Conservation (phyloP, 2,113 vertebrate species). For the Tragelaphus strepsiceros region DNA sequence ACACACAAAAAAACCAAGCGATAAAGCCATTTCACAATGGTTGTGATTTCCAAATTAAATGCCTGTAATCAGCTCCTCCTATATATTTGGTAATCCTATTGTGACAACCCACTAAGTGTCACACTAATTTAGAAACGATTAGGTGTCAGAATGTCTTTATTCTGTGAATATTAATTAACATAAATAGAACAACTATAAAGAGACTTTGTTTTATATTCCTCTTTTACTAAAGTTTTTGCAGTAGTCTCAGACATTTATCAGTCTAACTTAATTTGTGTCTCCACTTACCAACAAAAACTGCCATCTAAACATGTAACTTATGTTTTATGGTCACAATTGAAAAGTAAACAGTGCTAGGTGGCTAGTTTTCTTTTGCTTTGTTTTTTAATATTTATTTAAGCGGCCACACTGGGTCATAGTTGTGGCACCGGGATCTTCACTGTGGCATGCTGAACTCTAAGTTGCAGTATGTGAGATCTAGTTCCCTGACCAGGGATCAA, state of each 20-base stretch:
- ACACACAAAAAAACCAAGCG: slow-evolving; percentile 4
- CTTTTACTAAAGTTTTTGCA: neutral
- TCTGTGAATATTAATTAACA: slow-evolving; percentile 67
- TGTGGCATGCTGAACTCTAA: neutral
- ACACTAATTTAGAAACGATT: slow-evolving; percentile 71
- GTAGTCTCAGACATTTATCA: slow-evolving; percentile 38
- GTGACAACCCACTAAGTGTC: slow-evolving; percentile 64
- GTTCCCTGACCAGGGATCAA: neutral
- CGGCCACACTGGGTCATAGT: neutral
- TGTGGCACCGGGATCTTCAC: neutral
- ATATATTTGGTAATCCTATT: slow-evolving; percentile 63
- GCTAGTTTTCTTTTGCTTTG: neutral
- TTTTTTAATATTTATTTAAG: neutral
- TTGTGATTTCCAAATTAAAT: slow-evolving; percentile 60
- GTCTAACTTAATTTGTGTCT: slow-evolving; percentile 32
- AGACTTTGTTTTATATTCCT: neutral
- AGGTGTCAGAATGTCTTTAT: slow-evolving; percentile 47
- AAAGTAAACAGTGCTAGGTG: neutral
- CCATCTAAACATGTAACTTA: neutral
- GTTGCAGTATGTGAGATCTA: neutral
- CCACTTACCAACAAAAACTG: slow-evolving; percentile 19
- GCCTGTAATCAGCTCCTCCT: slow-evolving; percentile 67
- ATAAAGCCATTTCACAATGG: neutral
- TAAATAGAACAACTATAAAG: slow-evolving; percentile 61
- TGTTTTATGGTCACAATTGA: neutral